Evolutionary conservation across 2,113 vertebrate genomes (phyloP), one percentile per base, ranked within the genome.

Genomic region (Syngnathus typhle): DNA sequence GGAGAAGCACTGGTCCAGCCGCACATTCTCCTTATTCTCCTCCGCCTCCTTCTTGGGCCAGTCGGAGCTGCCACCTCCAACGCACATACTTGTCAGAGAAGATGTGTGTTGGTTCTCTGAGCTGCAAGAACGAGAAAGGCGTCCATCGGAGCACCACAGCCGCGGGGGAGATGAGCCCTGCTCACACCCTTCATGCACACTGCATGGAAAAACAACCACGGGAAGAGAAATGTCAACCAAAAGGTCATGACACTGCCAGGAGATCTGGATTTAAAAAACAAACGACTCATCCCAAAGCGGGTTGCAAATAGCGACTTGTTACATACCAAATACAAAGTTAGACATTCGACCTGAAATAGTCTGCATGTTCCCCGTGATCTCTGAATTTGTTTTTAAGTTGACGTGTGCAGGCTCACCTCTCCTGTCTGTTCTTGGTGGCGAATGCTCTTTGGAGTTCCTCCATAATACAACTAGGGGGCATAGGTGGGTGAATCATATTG

Each of bases 11-110:
- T 94, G 88, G 81, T 89, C 92, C 91, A 94, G 84, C 64, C 93
- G 88, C 89, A 98, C 63, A 73, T 99, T 99, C 89, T 99, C 96
- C 88, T 99, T 99, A 86, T 99, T 95, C 89, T 99, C 96, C 82
- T 98, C 96, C 0, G 93, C 93, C 79, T 95, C 96, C 72, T 94
- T 94, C 44, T 79, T 86, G 74, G 87, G 84, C 88, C 88, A 90
- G 81, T 88, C 79, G 0, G 80, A 82, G 64, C 80, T 78, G 10
- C 82, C 77, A 0, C 72, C 60, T 11, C 82, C 85, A 21, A 75
- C 32, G n/a, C 67, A 89, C 60, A 72, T 60, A 5, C 68, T 73
- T 18, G 64, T 70, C 21, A 84, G 1, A 5, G 73, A 70, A 0
- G 67, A 71, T 0, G 71, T 60, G 69, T 85, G 80, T 82, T 88